Base-by-base conservation (phyloP, 92 coral and sea anemone genomes). In the Epizoanthus fatuus region DNA sequence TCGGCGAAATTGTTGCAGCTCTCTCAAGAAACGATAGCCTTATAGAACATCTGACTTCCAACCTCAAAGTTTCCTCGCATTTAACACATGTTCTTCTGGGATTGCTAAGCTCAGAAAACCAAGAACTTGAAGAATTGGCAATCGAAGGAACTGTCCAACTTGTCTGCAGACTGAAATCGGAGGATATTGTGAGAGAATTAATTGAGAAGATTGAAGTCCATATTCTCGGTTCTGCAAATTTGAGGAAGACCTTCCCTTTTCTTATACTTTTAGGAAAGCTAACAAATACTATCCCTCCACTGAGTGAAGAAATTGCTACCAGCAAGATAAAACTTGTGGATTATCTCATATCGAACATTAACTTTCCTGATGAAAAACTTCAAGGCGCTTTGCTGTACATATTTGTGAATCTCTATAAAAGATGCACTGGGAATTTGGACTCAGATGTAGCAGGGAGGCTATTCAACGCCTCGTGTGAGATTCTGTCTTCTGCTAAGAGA, bases 181-280 rank as follows among this genome's bases (percentile, higher is more conserved):
- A 95, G 72, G 72, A 74, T n/a, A 65, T 93, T 47, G 94, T 93
- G 39, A 86, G 86, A 63, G 95, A 95, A 88, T 89, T 95, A 8
- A 60, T 97, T 65, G 97, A 90, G 19, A 86, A 86, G 40, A 40
- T 95, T 12, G 89, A 94, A 12, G 37, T 66, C 20, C 85, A 89
- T 35, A 59, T 97, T 17, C 80, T 84, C 12, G 62, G 74, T 14
- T 70, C 89, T 7, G 88, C 92, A 35, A 97, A 97, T 80, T 72
- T 91, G 45, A 89, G 90, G 83, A 95, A 93, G 85, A 87, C 93
- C 16, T 90, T 77, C 66, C 95, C 98, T 0, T 88, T 63, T 54
- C 70, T 95, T 47, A 79, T 92, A 39, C 91, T 95, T 8, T 17
- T 95, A 62, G 99, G 99, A 6, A 95, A 91, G 80, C 77, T 97